phyloP scores from a whole-genome alignment of 2,888 invertebrate genomes.

The Theodoxus fluviatilis region DNA sequence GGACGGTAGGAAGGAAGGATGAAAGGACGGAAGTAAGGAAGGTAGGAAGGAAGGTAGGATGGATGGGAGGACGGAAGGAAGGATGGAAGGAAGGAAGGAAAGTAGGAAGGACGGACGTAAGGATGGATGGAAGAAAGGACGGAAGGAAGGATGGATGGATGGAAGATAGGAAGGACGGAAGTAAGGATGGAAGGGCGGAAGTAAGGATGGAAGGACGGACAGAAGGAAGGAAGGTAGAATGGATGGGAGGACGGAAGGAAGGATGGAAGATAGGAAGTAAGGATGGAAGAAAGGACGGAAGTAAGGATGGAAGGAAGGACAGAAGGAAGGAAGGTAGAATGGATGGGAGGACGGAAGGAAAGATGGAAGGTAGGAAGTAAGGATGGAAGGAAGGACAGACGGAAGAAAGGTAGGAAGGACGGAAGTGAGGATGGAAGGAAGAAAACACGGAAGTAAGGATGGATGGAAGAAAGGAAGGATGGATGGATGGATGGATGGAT shows the following conservation, averaged over 20 bases:
- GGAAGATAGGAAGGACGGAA: not conserved
- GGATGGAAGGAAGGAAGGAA: slow-evolving; percentile 4
- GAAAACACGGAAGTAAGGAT: not conserved
- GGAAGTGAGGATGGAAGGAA: not conserved
- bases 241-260: slow-evolving; percentile 1
- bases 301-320: not conserved
- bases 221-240: slow-evolving; percentile 3
- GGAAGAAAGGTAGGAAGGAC: not conserved
- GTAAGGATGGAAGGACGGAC: slow-evolving; percentile 7
- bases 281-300: slow-evolving; percentile 12
- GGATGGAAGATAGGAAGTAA: not conserved
- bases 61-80: not conserved
- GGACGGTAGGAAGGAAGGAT: slow-evolving; percentile 15
- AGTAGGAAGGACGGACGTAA: not conserved
- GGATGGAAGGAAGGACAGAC: not conserved
- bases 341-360: not conserved
- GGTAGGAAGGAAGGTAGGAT: not conserved
- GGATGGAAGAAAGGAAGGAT: no score
- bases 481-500: no score
- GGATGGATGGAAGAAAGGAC: not conserved
- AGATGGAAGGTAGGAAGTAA: not conserved
- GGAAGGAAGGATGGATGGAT: slow-evolving; percentile 9
- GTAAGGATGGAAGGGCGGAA: slow-evolving; percentile 5
- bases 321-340: not conserved
- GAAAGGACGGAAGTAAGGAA: slow-evolving; percentile 12